These are phyloP conservation scores for Minunthozetes semirufus DNA, from an alignment of 2,888 invertebrate genomes.

Conservation along the genomic window DNA sequence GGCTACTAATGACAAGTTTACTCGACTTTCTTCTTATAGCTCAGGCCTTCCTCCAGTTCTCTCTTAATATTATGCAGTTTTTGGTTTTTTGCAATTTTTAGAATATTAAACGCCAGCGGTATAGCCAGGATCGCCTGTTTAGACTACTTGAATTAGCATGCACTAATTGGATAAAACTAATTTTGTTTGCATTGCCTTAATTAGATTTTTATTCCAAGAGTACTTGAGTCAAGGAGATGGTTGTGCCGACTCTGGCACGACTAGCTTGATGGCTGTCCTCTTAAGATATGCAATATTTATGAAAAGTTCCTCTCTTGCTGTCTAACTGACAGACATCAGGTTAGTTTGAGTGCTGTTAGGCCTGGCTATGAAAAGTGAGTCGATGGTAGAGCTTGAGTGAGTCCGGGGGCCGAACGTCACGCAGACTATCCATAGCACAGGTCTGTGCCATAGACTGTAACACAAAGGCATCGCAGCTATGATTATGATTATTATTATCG, in stretches of 20 bases:
- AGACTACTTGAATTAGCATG: no score
- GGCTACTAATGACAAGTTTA: slow-evolving; percentile 21
- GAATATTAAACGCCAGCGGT: background rate
- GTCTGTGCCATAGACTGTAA: background rate
- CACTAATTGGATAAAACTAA: no score
- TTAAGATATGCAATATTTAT: no score
- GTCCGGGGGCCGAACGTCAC: background rate
- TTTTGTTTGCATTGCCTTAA: no score
- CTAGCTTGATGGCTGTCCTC: no score
- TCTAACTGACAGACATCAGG: slow-evolving; percentile 4
- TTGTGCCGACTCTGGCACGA: no score
- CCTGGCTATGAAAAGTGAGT: background rate
- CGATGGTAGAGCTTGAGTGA: background rate
- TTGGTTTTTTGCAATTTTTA: background rate
- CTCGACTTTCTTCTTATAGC: background rate
- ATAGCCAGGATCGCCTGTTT: no score
- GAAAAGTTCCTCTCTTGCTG: no score
- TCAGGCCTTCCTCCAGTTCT: background rate
- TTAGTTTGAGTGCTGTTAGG: background rate
- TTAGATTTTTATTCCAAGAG: no score
- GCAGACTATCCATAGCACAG: background rate
- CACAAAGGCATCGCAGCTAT: background rate
- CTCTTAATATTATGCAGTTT: background rate
- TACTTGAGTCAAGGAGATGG: no score
- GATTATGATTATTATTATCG: slow-evolving; percentile 18